phyloP scores from a whole-genome alignment of 2,888 invertebrate genomes.

The Eupithecia vulgata region DNA sequence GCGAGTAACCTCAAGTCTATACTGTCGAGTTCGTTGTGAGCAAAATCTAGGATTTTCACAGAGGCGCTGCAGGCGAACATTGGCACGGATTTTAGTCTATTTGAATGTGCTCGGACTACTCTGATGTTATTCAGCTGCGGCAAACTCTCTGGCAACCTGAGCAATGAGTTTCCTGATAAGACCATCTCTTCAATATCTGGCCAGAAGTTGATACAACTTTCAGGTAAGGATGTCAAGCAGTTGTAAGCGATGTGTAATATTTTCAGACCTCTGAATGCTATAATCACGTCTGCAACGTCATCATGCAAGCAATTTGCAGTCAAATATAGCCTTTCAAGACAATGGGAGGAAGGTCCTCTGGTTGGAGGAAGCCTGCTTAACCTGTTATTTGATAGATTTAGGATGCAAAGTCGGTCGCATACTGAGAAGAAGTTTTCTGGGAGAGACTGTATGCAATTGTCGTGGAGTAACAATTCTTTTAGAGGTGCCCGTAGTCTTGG shows the following conservation, averaged over 20 bases:
- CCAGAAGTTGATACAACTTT: conserved; percentile 90
- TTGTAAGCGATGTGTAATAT: conserved; percentile 92
- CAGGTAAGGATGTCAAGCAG: conserved; percentile 88
- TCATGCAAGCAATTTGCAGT: conserved; percentile 91
- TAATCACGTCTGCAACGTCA: conserved; percentile 86
- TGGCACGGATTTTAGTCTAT: conserved; percentile 89
- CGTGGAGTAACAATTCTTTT: conserved; percentile 89
- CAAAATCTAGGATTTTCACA: conserved; percentile 91
- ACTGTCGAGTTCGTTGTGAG: conserved; percentile 92
- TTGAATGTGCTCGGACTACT: conserved; percentile 92
- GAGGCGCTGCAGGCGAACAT: conserved; percentile 89
- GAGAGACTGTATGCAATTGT: conserved; percentile 89
- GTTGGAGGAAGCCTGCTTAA: conserved; percentile 87
- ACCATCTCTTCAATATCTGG: conserved; percentile 91
- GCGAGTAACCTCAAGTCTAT: conserved; percentile 90
- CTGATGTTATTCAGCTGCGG: conserved; percentile 88
- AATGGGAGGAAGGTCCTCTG: conserved; percentile 84
- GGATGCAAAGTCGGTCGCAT: conserved; percentile 85
- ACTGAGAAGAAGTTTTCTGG: conserved; percentile 91
- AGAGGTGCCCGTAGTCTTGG: conserved; percentile 86
- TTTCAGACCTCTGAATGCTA: conserved; percentile 86
- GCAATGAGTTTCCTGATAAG: conserved; percentile 91
- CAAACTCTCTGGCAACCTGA: conserved; percentile 90
- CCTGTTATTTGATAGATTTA: conserved; percentile 92
- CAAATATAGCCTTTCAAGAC: conserved; percentile 87